phyloP scores from a whole-genome alignment of 37 sponge, comb jelly and placozoan genomes.

The Bolinopsis microptera region DNA sequence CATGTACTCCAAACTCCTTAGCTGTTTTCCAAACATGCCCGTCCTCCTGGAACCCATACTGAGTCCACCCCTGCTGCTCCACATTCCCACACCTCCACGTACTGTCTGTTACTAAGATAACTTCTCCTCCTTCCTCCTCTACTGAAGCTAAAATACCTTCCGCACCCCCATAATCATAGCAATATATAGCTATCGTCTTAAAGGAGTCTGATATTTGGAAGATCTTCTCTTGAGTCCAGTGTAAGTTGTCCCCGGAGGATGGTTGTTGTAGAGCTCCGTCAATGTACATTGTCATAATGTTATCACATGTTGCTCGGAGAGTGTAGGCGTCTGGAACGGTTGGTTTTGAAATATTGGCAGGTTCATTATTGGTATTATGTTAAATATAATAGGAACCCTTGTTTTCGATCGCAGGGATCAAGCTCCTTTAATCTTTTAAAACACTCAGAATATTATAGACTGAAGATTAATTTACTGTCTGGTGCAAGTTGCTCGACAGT shows the following conservation, averaged over 20 bases:
- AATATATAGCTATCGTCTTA: neutral
- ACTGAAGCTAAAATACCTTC: neutral
- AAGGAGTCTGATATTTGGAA: neutral
- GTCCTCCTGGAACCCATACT: neutral
- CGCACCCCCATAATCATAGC: neutral
- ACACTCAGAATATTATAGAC: too few species aligned
- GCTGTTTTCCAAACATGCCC: neutral
- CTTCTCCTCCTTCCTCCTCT: neutral
- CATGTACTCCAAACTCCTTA: neutral
- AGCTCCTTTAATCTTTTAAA: too few species aligned
- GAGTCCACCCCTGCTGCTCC: neutral
- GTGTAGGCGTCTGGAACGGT: neutral
- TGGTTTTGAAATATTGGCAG: too few species aligned
- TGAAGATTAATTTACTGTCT: too few species aligned
- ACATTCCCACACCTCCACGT: neutral
- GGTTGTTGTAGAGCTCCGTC: neutral
- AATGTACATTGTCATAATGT: neutral
- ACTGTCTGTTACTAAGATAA: neutral
- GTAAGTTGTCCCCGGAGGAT: neutral
- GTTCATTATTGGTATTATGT: too few species aligned
- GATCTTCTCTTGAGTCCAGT: neutral
- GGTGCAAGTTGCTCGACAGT: too few species aligned
- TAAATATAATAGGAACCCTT: too few species aligned
- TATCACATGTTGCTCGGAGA: neutral
- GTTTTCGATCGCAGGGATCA: too few species aligned